Evolutionary conservation across 2,888 invertebrate species (phyloP).

Genomic region (Mesochorus sp.): DNA sequence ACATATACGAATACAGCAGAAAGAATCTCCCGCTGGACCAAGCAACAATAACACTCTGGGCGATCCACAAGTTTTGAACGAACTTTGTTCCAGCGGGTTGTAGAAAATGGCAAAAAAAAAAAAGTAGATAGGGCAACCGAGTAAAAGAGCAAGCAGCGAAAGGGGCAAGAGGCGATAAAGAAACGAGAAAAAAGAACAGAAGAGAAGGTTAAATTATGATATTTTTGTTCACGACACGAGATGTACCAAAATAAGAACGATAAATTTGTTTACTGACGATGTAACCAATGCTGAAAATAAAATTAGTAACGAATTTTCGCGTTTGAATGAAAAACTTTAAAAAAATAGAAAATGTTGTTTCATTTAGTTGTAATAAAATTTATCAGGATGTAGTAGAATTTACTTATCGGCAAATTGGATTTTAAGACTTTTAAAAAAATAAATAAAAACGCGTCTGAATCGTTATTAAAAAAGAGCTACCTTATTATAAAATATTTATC

Average conservation of each 20-base stretch:
- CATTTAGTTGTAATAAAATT: too few relatives aligned
- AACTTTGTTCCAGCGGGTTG: conserved; percentile 39
- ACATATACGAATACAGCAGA: conserved; percentile 15
- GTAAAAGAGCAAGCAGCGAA: background rate
- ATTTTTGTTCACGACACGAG: background rate
- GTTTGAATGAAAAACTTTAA: background rate
- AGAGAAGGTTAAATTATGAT: too few relatives aligned
- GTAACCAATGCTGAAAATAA: too few relatives aligned
- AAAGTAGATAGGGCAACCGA: conserved; percentile 4
- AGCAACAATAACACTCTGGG: conserved; percentile 55
- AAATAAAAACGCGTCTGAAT: background rate
- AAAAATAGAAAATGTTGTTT: background rate
- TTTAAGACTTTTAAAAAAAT: background rate
- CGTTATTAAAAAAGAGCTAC: too few relatives aligned
- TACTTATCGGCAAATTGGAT: too few relatives aligned
- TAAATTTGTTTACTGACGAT: background rate
- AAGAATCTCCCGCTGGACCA: conserved; percentile 44
- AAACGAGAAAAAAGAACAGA: background rate
- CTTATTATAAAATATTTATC: background rate
- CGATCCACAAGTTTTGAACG: conserved; percentile 48
- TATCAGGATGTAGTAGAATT: too few relatives aligned
- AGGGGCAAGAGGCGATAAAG: background rate
- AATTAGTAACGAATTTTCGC: too few relatives aligned
- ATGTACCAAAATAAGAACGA: background rate
- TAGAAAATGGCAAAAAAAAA: conserved; percentile 34